These are phyloP conservation scores for Diarsia brunnea DNA, from an alignment of 2,888 invertebrate genomes.

Conservation along the genomic window DNA sequence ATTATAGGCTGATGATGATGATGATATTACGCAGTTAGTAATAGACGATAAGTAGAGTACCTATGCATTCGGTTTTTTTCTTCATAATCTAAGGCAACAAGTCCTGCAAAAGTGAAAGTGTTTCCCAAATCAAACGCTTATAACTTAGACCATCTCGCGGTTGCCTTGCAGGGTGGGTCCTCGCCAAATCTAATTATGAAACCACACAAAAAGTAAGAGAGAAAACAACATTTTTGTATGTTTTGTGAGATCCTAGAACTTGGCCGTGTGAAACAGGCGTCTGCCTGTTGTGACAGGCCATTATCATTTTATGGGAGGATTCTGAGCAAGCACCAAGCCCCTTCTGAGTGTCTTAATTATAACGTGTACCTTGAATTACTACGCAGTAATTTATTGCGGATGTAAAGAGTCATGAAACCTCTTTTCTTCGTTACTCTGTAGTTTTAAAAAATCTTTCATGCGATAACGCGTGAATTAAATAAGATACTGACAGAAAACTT, in stretches of 20 bases:
- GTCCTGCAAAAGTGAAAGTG: neutral
- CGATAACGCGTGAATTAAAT: neutral
- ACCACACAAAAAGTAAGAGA: conserved; percentile 80
- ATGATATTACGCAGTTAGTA: too few relatives aligned
- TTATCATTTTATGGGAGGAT: conserved; percentile 58
- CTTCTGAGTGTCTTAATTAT: conserved; percentile 36
- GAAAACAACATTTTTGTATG: conserved; percentile 81
- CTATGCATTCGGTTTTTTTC: neutral
- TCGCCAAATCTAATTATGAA: conserved; percentile 90
- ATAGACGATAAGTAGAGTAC: too few relatives aligned
- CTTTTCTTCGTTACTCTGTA: neutral
- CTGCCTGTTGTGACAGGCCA: conserved; percentile 68
- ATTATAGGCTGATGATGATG: too few relatives aligned
- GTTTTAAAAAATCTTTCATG: neutral
- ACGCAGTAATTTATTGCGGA: neutral
- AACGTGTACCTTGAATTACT: neutral
- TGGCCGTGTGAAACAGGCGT: conserved; percentile 75
- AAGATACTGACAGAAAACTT: too few relatives aligned
- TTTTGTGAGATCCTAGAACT: conserved; percentile 74
- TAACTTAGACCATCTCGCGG: conserved; percentile 70
- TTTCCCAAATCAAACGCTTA: conserved; percentile 29
- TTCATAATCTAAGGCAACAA: neutral
- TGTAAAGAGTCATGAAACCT: neutral
- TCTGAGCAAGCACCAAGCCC: conserved; percentile 9
- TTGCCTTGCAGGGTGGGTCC: conserved; percentile 81